A percentile compares a stretch with the other conserved stretches of the same genome.
phyloP scores from a whole-genome alignment of 1,140 invertebrate species.

The Phocides pigmalion region DNA sequence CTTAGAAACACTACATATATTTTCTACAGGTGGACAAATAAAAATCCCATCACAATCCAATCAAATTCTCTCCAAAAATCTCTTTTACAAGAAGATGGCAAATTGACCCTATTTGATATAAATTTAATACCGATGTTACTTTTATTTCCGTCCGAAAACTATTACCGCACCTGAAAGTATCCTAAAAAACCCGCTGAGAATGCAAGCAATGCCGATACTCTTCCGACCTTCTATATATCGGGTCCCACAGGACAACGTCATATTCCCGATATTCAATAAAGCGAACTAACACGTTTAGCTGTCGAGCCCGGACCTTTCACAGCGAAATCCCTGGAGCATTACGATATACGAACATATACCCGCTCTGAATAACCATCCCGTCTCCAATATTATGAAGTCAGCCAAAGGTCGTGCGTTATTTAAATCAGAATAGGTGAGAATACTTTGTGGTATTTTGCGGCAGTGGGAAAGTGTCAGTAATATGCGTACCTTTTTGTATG shows the following conservation, averaged over 20 bases:
- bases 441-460: constrained; percentile 33
- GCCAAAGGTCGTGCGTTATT: constrained; percentile 53
- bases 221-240: constrained; percentile 52
- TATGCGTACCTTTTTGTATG: background rate
- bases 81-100: constrained; percentile 15
- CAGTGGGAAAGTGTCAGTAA: constrained; percentile 10
- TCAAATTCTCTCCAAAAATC: constrained; percentile 25
- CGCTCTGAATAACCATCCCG: constrained; percentile 47
- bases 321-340: constrained; percentile 62
- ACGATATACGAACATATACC: constrained; percentile 50
- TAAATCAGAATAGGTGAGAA: constrained; percentile 50
- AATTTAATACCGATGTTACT: constrained; percentile 52
- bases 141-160: constrained; percentile 46
- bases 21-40: background rate
- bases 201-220: constrained; percentile 57
- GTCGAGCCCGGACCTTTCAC: constrained; percentile 55
- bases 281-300: constrained; percentile 72
- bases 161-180: constrained; percentile 61
- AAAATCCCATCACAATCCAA: constrained; percentile 35
- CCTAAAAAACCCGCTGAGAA: constrained; percentile 63
- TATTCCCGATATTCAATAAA: constrained; percentile 77
- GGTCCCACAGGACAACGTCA: constrained; percentile 65
- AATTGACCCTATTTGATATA: constrained; percentile 33
- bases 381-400: constrained; percentile 47
- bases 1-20: background rate